Evolutionary conservation across 2,888 invertebrate species (phyloP).

Genomic region (Malachius bipustulatus): DNA sequence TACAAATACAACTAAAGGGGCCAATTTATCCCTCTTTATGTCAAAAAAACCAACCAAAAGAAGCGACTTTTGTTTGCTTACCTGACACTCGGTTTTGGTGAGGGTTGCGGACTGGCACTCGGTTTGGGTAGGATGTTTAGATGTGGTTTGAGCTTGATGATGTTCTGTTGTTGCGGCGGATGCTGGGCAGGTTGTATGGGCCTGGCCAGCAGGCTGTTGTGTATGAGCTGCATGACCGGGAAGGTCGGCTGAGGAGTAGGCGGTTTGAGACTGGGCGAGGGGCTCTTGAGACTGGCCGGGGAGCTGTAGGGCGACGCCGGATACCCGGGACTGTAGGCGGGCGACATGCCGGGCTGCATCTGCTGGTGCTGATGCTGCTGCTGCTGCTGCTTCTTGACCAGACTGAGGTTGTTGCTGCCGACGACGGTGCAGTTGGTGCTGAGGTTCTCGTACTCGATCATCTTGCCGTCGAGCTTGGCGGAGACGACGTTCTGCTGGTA

Average conservation of each 20-base stretch:
- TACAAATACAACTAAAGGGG: too few relatives aligned
- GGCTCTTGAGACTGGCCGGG: conserved; percentile 35
- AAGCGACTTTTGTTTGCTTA: too few relatives aligned
- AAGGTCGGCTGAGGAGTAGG: conserved; percentile 36
- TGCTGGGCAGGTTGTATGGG: conserved; percentile 28
- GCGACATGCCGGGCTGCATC: conserved; percentile 32
- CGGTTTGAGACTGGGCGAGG: conserved; percentile 33
- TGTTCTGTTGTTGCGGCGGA: conserved; percentile 31
- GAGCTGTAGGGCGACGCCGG: conserved; percentile 35
- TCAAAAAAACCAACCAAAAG: too few relatives aligned
- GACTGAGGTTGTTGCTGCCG: conserved; percentile 36
- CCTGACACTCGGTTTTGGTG: conserved; percentile 36
- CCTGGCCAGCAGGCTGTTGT: conserved; percentile 32
- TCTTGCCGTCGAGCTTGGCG: too few relatives aligned
- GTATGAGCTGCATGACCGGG: conserved; percentile 36
- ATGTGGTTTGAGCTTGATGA: conserved; percentile 37
- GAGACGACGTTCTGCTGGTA: conserved; percentile 22
- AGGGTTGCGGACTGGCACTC: conserved; percentile 33
- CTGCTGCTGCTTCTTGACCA: conserved; percentile 33
- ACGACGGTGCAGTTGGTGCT: conserved; percentile 38
- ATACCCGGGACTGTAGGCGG: conserved; percentile 32
- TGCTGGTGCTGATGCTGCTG: conserved; percentile 19
- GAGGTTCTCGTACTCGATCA: conserved; percentile 35
- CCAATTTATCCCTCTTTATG: too few relatives aligned
- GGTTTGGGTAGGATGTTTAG: conserved; percentile 38